These are phyloP conservation scores for Huso huso DNA, from an alignment of 2,797 vertebrate species.

Conservation along the genomic window DNA sequence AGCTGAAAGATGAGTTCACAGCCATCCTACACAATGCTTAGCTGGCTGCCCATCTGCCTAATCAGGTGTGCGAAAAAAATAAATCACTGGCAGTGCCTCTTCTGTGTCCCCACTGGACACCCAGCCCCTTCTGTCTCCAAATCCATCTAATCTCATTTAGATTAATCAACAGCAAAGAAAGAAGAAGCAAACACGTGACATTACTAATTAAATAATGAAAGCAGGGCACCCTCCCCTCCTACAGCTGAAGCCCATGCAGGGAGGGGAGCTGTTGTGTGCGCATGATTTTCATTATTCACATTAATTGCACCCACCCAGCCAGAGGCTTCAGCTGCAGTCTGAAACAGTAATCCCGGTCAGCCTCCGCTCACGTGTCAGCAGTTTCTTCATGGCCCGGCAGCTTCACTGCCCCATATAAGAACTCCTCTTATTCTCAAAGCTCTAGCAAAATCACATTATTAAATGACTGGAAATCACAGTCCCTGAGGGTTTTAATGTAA, in stretches of 20 bases:
- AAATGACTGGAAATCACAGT: too few relatives aligned
- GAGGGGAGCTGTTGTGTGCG: neutral
- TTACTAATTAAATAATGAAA: conserved; percentile 37
- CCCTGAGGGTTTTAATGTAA: too few relatives aligned
- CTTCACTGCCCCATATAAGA: conserved; percentile 22
- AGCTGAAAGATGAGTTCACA: neutral
- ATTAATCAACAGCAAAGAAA: conserved; percentile 45
- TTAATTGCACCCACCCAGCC: conserved; percentile 11
- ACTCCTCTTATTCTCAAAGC: too few relatives aligned
- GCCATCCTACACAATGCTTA: neutral
- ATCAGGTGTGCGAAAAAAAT: conserved; percentile 6
- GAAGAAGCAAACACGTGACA: conserved; percentile 40
- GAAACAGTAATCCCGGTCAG: conserved; percentile 53
- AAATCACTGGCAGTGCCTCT: too few relatives aligned
- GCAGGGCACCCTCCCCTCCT: conserved; percentile 24
- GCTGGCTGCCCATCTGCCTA: neutral
- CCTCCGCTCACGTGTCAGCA: conserved; percentile 54
- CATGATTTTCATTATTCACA: conserved; percentile 26
- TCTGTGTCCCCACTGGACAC: conserved; percentile 12
- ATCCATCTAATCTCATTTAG: conserved; percentile 56
- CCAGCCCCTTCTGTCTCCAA: conserved; percentile 20
- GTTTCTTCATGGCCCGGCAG: conserved; percentile 15
- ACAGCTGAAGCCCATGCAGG: neutral
- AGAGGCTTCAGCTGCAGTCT: conserved; percentile 29
- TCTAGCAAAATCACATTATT: too few relatives aligned